A percentile compares a stretch with the other conserved stretches of the same genome.
Evolutionary conservation across 2,113 vertebrate genomes (phyloP).

Genomic region (Psilopogon haemacephalus): DNA sequence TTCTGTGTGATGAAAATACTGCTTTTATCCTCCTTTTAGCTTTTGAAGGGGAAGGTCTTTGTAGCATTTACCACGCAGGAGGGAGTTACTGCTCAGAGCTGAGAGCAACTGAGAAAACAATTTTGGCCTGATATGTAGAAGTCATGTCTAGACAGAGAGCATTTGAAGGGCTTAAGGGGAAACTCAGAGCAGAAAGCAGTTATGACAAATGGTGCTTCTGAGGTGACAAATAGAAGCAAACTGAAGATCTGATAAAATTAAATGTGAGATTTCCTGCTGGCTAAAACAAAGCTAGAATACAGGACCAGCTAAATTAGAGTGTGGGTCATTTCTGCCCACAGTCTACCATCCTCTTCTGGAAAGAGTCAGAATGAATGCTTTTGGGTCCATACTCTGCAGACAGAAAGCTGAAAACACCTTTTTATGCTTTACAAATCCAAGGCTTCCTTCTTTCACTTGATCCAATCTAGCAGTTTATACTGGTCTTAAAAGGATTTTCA

Average conservation of each 20-base stretch:
- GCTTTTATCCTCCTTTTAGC: background rate
- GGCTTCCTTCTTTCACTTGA: background rate
- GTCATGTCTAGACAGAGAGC: constrained; percentile 52
- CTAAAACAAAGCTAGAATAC: background rate
- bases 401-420: background rate
- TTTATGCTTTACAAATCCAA: background rate
- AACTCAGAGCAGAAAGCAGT: constrained; percentile 21
- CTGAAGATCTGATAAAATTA: background rate
- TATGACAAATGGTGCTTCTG: constrained; percentile 57
- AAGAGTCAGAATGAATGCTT: background rate
- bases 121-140: constrained; percentile 5
- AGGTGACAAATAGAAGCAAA: constrained; percentile 51
- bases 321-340: background rate
- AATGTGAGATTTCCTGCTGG: background rate
- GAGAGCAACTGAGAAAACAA: constrained; percentile 16
- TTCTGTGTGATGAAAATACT: background rate
- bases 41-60: constrained; percentile 30
- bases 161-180: constrained; percentile 45
- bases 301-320: background rate
- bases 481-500: background rate
- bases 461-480: background rate
- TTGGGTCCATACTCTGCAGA: background rate
- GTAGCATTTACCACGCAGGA: background rate
- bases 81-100: constrained; percentile 21
- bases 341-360: background rate